A percentile compares a stretch with the other conserved stretches of the same genome.
Evolutionary conservation across 1,140 invertebrate genomes (phyloP).

Genomic region (Leptinotarsa defecta): DNA sequence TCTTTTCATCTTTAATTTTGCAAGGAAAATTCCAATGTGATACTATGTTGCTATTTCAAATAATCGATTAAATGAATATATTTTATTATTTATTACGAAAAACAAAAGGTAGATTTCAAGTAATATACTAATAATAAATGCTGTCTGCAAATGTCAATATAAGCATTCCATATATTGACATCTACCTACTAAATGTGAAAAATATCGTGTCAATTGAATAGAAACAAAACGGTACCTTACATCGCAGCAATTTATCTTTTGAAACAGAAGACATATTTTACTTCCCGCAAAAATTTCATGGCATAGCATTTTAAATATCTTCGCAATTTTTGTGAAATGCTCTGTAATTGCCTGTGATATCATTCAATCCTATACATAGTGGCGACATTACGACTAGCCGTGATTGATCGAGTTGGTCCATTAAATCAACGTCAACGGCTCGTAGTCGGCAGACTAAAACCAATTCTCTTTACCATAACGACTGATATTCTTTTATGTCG

Average conservation of each 20-base stretch:
- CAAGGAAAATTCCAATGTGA: too few species aligned
- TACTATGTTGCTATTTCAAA: too few species aligned
- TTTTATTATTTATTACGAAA: too few species aligned
- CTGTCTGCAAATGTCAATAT: too few species aligned
- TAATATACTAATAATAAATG: too few species aligned
- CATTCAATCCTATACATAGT: background rate
- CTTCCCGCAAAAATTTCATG: background rate
- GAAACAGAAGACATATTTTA: background rate
- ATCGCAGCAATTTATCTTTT: background rate
- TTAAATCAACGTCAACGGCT: background rate
- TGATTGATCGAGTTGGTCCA: background rate
- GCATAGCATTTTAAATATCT: background rate
- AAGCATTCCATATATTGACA: background rate
- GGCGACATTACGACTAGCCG: background rate
- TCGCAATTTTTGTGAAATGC: background rate
- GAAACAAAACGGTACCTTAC: background rate
- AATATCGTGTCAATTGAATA: background rate
- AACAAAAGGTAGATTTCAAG: too few species aligned
- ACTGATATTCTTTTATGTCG: too few species aligned
- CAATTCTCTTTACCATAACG: too few species aligned
- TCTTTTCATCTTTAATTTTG: too few species aligned
- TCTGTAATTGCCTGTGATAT: background rate
- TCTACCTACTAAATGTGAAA: background rate
- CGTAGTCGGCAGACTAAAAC: background rate
- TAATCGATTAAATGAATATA: too few species aligned